Base-by-base conservation (phyloP, 2,113 vertebrate genomes). In the Sander lucioperca region DNA sequence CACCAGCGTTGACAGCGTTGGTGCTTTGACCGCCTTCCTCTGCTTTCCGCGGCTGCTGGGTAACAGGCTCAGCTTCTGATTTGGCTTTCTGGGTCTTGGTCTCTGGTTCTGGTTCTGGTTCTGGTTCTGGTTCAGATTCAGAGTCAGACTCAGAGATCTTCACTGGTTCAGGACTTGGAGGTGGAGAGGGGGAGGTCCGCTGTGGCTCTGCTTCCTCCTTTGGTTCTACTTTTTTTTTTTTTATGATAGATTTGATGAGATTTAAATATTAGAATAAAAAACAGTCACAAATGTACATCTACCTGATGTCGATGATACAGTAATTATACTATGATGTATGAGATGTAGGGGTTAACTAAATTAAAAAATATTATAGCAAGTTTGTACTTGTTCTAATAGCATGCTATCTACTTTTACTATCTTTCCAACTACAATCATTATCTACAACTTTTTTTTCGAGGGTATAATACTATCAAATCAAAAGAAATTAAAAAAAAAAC, bases 11-110 rank as follows among this genome's bases (percentile, higher is more conserved):
- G 30, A 92, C 83, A 48, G 85, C n/a, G 2, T 74, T 64, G 30
- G 54, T 15, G 14, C 19, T 25, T 53, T 48, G 23, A 74, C n/a
- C 21, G 18, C 63, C 36, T 47, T 71, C 50, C 33, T 81, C 83
- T 80, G 83, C 53, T 18, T 79, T 91, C 86, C 91, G 89, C 4
- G 95, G 94, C 82, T 96, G 95, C 73, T 92, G 47, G 21, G 91
- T 95, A 15, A 95, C 67, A 62, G 89, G 74, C 71, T 89, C 83
- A 10, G 76, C 50, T 63, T 87, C 72, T 62, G 77, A 9, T 71
- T 27, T 18, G 3, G 58, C 59, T 66, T 91, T 74, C 27, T 88
- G 71, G 36, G 48, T 59, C n/a, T 72, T 39, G 25, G 64, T 54
- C 27, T 75, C 69, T 33, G 30, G 30, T 79, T 62, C 39, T 12